Conservation (phyloP, 2,113 vertebrate genomes). For the Carassius gibelio region DNA sequence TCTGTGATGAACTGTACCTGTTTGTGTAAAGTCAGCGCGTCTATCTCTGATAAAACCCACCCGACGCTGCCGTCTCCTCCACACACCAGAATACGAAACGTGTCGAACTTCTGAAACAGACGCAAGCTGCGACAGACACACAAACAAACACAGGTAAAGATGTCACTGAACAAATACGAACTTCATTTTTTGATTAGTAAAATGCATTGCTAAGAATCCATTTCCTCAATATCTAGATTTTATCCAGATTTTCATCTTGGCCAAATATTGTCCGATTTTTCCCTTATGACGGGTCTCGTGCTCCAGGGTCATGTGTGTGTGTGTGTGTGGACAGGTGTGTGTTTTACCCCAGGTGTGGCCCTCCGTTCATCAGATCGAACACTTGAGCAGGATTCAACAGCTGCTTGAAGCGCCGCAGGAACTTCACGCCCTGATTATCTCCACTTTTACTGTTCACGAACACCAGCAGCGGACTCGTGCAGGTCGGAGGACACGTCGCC, state of each 20-base stretch:
- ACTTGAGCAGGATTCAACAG: slow-evolving; percentile 96
- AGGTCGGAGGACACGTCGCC: slow-evolving; percentile 92
- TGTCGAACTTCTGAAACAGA: slow-evolving; percentile 97
- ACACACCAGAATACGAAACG: slow-evolving; percentile 95
- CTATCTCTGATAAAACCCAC: slow-evolving; percentile 98
- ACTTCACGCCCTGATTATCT: slow-evolving; percentile 97
- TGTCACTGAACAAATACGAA: background rate
- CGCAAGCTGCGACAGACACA: slow-evolving; percentile 74
- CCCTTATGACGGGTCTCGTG: too few species aligned
- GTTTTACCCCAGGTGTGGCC: slow-evolving; percentile 91
- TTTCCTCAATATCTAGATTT: too few species aligned
- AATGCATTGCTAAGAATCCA: too few species aligned
- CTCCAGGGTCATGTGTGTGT: too few species aligned
- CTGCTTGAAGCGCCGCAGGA: slow-evolving; percentile 94
- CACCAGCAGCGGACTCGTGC: slow-evolving; percentile 92
- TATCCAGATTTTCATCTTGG: too few species aligned
- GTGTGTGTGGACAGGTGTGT: too few species aligned
- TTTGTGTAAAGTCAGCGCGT: slow-evolving; percentile 92
- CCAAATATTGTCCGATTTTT: too few species aligned
- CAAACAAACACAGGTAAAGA: background rate
- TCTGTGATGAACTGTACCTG: slow-evolving; percentile 75
- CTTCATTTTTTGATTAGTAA: too few species aligned
- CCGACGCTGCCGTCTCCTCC: slow-evolving; percentile 97
- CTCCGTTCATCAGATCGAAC: slow-evolving; percentile 98
- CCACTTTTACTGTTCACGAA: slow-evolving; percentile 98